Evolutionary conservation across 2,888 invertebrate species (phyloP).

Genomic region (Sinodicranocentrus sp.): DNA sequence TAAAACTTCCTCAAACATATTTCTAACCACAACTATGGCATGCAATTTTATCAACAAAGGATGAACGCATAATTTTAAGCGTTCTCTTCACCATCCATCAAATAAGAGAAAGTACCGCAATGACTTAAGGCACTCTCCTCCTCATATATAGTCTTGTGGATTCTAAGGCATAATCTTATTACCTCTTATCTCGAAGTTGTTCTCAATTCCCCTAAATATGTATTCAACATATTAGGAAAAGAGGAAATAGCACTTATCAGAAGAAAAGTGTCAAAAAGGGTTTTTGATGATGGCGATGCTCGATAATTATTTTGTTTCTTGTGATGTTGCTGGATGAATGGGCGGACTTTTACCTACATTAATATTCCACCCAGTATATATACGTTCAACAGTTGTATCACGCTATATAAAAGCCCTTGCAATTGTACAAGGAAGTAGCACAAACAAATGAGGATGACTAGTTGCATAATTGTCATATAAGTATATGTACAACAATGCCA

Average conservation of each 20-base stretch:
- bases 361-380: background rate
- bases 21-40: too few species aligned
- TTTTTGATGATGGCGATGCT: background rate
- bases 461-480: too few species aligned
- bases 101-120: background rate
- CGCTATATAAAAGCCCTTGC: background rate
- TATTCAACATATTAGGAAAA: background rate
- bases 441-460: too few species aligned
- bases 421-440: background rate
- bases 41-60: too few species aligned
- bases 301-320: background rate
- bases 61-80: background rate
- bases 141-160: background rate
- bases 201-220: too few species aligned
- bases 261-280: background rate
- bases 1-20: conserved; percentile 7
- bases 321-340: background rate
- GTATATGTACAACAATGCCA: too few species aligned
- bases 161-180: background rate
- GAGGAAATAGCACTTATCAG: conserved; percentile 9
- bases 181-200: background rate
- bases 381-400: background rate
- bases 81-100: background rate
- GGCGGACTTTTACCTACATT: background rate
- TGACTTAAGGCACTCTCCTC: background rate